A percentile compares a stretch with the other conserved stretches of the same genome.
phyloP scores from a whole-genome alignment of 1,140 invertebrate genomes.

The Leptonema lineaticorne region DNA sequence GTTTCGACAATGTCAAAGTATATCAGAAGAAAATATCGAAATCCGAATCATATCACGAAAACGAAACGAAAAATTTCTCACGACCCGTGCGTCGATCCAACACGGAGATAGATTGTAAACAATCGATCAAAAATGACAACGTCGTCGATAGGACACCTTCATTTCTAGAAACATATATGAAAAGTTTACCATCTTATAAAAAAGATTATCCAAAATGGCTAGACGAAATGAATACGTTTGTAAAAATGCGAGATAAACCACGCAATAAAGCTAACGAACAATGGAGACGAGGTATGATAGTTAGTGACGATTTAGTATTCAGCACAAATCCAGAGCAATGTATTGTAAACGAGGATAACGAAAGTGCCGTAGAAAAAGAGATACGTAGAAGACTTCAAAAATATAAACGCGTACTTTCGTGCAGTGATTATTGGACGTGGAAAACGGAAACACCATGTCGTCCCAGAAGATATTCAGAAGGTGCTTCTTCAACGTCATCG shows the following conservation, averaged over 20 bases:
- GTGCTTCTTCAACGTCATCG: slow-evolving; percentile 51
- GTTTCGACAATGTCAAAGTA: not conserved
- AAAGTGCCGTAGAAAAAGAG: slow-evolving; percentile 50
- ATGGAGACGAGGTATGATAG: slow-evolving; percentile 38
- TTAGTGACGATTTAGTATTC: slow-evolving; percentile 29
- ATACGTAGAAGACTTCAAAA: slow-evolving; percentile 54
- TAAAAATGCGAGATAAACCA: slow-evolving; percentile 45
- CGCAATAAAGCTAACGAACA: slow-evolving; percentile 44
- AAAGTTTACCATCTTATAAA: slow-evolving; percentile 50
- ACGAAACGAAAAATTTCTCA: slow-evolving; percentile 5
- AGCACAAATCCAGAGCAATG: slow-evolving; percentile 23
- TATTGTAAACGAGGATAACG: slow-evolving; percentile 41
- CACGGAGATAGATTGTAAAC: slow-evolving; percentile 31
- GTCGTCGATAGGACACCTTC: slow-evolving; percentile 45
- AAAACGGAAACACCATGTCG: slow-evolving; percentile 43
- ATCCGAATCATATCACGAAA: slow-evolving; percentile 33
- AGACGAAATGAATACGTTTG: slow-evolving; percentile 44
- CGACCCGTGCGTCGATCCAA: slow-evolving; percentile 26
- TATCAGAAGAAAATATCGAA: slow-evolving; percentile 28
- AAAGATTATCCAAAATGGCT: slow-evolving; percentile 36
- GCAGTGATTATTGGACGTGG: slow-evolving; percentile 47
- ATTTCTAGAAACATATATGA: slow-evolving; percentile 56
- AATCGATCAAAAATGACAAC: not conserved
- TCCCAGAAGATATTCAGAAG: slow-evolving; percentile 45
- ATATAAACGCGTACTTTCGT: slow-evolving; percentile 54